Base-by-base conservation (phyloP, 2,888 invertebrate species). In the Tyria jacobaeae region DNA sequence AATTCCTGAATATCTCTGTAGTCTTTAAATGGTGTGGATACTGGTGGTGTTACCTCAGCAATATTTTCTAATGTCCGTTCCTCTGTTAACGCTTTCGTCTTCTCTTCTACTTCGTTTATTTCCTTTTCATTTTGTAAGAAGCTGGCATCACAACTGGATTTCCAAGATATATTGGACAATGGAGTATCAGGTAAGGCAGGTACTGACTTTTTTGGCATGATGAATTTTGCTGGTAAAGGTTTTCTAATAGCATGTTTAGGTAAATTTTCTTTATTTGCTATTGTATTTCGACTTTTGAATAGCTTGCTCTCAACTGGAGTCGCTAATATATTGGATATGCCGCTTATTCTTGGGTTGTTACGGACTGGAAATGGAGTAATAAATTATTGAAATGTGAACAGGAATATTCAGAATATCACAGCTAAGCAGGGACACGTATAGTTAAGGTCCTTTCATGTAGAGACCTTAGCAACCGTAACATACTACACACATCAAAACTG, bases 81-180 rank as follows among this genome's bases (percentile, higher is more conserved):
- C 48, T 87, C 79, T 35, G 69, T 48, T 54, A 85, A 61, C 12
- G 73, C 79, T 62, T 82, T 79, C 3, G 68, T 70, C 68, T 85
- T 87, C 49, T 81, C 82, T 58, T 89, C 89, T 54, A 80, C 67
- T 34, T 88, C 87, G 66, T 89, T 79, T 27, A 92, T 89, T 61
- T 91, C 87, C 69, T 88, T 89, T 57, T 94, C 93, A 35, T 82
- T 89, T 74, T 83, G 85, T 50, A 94, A 73, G 58, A 94, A 94
- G 75, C 93, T 93, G 10, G 83, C 82, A 71, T 94, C 92, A 74
- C 87, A 83, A 55, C 85, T 88, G 0, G 89, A 90, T 68, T 88
- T 89, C 80, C 86, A 89, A 5, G 91, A 91, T 52, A 83, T 79
- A 66, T 90, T 90, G 10, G 83, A 86, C 6, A 84, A 61, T 48